Percentiles rank a stretch among this genome's conserved stretches.
Evolutionary conservation across 2,888 invertebrate species (phyloP).

Genomic region (Hydrotaea diabolus): DNA sequence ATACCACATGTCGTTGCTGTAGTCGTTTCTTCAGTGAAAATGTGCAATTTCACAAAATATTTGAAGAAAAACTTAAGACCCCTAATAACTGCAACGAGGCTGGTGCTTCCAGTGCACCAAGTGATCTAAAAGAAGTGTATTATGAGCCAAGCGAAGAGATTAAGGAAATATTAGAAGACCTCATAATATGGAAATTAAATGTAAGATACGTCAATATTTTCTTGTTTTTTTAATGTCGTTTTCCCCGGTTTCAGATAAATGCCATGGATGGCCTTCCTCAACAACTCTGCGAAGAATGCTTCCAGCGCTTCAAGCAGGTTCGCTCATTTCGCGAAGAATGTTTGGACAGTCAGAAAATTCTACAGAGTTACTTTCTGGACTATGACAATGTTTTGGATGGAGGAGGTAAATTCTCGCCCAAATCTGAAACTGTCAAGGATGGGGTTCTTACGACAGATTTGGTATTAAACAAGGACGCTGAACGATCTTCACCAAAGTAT

Average conservation of each 20-base stretch:
- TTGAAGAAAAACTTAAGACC: constrained; percentile 58
- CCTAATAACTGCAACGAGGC: constrained; percentile 37
- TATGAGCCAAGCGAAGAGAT: constrained; percentile 66
- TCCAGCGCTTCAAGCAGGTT: constrained; percentile 69
- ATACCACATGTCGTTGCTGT: constrained; percentile 72
- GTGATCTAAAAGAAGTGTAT: constrained; percentile 45
- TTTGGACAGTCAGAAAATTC: constrained; percentile 69
- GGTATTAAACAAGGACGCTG: constrained; percentile 55
- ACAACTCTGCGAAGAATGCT: constrained; percentile 71
- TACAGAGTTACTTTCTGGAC: constrained; percentile 68
- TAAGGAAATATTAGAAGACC: constrained; percentile 69
- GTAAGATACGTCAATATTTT: constrained; percentile 57
- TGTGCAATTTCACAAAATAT: constrained; percentile 71
- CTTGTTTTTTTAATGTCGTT: neutral
- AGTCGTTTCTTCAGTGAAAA: constrained; percentile 71
- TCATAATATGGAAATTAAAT: constrained; percentile 71
- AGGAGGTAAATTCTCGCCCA: constrained; percentile 65
- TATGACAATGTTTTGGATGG: constrained; percentile 65
- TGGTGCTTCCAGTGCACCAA: constrained; percentile 10
- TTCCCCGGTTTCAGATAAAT: constrained; percentile 66
- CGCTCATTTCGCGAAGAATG: constrained; percentile 71
- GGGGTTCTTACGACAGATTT: constrained; percentile 45
- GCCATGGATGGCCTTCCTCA: constrained; percentile 71
- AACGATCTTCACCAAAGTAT: constrained; percentile 64
- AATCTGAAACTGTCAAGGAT: constrained; percentile 49